Evolutionary conservation across 2,888 invertebrate genomes (phyloP).

Genomic region (Scaptomyza polygonia): DNA sequence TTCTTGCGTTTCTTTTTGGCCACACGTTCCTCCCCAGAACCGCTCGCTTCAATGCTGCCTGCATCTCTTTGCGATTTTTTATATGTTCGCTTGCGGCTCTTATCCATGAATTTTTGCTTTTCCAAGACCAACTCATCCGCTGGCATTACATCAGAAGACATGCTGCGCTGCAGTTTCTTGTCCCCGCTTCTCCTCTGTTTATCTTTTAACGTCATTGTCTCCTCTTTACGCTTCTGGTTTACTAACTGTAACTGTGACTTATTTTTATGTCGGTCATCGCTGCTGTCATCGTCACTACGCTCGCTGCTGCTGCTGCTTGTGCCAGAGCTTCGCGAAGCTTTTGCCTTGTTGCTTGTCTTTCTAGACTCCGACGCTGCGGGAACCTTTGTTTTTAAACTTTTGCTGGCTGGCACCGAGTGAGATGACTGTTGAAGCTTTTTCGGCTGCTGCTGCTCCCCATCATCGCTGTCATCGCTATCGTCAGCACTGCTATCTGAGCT

Average conservation of each 20-base stretch:
- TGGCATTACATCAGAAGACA: constrained; percentile 38
- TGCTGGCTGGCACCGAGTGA: constrained; percentile 18
- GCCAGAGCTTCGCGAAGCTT: constrained; percentile 55
- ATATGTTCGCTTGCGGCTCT: constrained; percentile 62
- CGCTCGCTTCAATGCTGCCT: constrained; percentile 81
- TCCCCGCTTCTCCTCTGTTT: constrained; percentile 50
- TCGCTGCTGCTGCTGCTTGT: constrained; percentile 70
- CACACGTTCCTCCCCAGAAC: constrained; percentile 84
- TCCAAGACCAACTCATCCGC: constrained; percentile 22
- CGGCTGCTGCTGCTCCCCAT: constrained; percentile 73
- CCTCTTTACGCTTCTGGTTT: constrained; percentile 39
- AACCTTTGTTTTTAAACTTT: constrained; percentile 31
- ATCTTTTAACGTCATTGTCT: constrained; percentile 35
- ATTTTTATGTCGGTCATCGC: constrained; percentile 76
- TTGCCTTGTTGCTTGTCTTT: constrained; percentile 33
- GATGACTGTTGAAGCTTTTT: constrained; percentile 30
- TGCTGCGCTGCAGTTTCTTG: constrained; percentile 58
- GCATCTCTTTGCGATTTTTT: constrained; percentile 67
- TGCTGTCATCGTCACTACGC: constrained; percentile 75
- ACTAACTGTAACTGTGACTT: constrained; percentile 37
- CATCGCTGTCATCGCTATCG: constrained; percentile 86
- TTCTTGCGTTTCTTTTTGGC: constrained; percentile 86
- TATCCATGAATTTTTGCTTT: constrained; percentile 35
- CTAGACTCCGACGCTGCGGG: constrained; percentile 37
- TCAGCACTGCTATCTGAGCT: constrained; percentile 83